Conservation (phyloP, 2,113 vertebrate species). For the Epinephelus lanceolatus region DNA sequence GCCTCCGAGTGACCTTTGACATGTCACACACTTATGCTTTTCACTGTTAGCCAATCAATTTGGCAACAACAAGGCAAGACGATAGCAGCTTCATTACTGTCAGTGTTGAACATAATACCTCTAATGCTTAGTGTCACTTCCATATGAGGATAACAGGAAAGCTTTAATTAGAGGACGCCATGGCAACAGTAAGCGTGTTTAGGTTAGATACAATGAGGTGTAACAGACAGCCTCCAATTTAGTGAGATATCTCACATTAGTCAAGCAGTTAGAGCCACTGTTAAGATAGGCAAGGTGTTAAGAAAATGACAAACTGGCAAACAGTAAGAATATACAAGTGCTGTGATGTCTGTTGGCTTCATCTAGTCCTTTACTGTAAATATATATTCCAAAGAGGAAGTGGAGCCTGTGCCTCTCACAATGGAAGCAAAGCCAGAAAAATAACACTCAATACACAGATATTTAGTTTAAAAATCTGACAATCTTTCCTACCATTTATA, state of each 20-base stretch:
- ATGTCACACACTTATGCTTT: slow-evolving; percentile 8
- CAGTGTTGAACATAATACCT: slow-evolving; percentile 39
- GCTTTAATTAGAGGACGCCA: slow-evolving; percentile 72
- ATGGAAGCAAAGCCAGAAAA: neutral
- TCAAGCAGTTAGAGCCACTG: slow-evolving; percentile 3
- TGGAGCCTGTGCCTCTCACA: neutral
- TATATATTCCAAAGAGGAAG: neutral
- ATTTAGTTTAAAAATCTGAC: too few relatives aligned
- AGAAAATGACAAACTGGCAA: neutral
- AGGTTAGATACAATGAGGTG: slow-evolving; percentile 29
- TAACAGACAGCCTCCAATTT: slow-evolving; percentile 57
- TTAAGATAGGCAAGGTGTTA: neutral
- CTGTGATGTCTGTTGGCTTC: neutral
- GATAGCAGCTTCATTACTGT: slow-evolving; percentile 57
- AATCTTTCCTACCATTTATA: too few relatives aligned
- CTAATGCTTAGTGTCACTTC: slow-evolving; percentile 71
- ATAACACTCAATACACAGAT: too few relatives aligned
- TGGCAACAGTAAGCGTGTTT: slow-evolving; percentile 62
- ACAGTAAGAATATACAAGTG: neutral
- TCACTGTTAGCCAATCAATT: slow-evolving; percentile 41
- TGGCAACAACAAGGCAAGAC: slow-evolving; percentile 20
- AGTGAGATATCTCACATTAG: slow-evolving; percentile 26
- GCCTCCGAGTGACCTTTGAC: slow-evolving; percentile 30
- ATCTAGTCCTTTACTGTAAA: neutral
- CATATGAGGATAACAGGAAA: slow-evolving; percentile 64